Evolutionary conservation across 1,140 invertebrate genomes (phyloP), one percentile per base, ranked within the genome.

Genomic region (Charaxes varanes): DNA sequence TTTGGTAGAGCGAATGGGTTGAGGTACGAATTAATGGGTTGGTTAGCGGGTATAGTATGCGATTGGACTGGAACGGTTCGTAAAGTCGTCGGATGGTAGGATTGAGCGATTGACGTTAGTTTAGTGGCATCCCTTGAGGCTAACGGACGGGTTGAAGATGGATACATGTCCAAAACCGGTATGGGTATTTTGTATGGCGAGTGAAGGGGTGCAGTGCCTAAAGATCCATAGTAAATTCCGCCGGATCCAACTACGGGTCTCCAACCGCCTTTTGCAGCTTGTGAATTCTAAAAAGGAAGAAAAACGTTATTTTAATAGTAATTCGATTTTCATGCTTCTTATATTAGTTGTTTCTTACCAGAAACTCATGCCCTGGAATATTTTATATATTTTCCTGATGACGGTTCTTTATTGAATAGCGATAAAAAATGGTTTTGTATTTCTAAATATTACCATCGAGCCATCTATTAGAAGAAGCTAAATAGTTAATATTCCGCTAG

Each of bases 241-340:
- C 74, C 53, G 2, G 78, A 72, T 1, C 79, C 69, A 6, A 85
- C 47, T 1, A 85, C 82, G 13, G 81, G 84, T 48, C 84, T 59
- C 84, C 84, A 85, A 16, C 84, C 84, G 32, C 79, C 65, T 63
- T 84, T 85, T 17, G 77, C 71, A 28, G 58, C 50, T 53, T 68
- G 74, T 27, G 70, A 48, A 41, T 63, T 61, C 82, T 84, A 69
- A 37, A 84, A 76, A 12, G 0, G 49, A 37, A 43, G 7, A 35
- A 35, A 6, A 36, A 12, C 15, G 5, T 11, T 22, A 13, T 16
- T 31, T 41, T 13, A n/a, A 19, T 37, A 11, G 12, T 34, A 18
- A 19, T 4, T 30, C 6, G 12, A 16, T 32, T 32, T 33, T 17
- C n/a, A 10, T 17, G 14, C 6, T 10, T 8, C 8, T 6, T 33